phyloP scores from a whole-genome alignment of 2,113 vertebrate species.

The Forbesichthys papilliferus region DNA sequence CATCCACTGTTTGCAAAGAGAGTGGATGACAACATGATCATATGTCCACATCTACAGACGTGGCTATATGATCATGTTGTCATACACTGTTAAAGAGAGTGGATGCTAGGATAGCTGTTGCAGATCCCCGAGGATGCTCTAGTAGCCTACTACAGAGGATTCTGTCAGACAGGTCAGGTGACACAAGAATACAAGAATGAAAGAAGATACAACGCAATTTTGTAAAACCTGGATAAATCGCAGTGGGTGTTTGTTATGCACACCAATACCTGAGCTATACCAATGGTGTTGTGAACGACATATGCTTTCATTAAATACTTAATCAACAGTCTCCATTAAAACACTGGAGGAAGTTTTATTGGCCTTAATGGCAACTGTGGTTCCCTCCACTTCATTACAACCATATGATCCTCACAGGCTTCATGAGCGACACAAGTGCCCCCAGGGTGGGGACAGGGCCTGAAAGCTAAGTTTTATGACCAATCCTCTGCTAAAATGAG shows the following conservation, averaged over 20 bases:
- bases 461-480: constrained; percentile 47
- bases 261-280: neutral
- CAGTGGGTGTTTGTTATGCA: neutral
- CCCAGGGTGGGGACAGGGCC: constrained; percentile 37
- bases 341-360: constrained; percentile 60
- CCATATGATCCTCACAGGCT: constrained; percentile 58
- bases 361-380: constrained; percentile 52
- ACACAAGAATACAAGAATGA: constrained; percentile 14
- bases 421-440: constrained; percentile 49
- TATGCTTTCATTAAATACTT: constrained; percentile 10
- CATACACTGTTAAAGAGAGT: constrained; percentile 24
- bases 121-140: constrained; percentile 40
- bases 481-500: constrained; percentile 46
- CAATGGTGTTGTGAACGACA: constrained; percentile 30
- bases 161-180: constrained; percentile 62
- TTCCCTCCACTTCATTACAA: constrained; percentile 63
- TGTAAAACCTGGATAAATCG: constrained; percentile 2
- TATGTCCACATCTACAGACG: constrained; percentile 1
- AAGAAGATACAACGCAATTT: constrained; percentile 18
- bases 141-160: constrained; percentile 48
- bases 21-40: neutral
- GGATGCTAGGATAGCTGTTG: constrained; percentile 18
- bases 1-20: constrained; percentile 30
- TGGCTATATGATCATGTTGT: neutral
- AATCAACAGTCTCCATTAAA: constrained; percentile 46